Evolutionary conservation across 2,888 invertebrate genomes (phyloP), one percentile per base, ranked within the genome.

Genomic region (Cryptus armator): DNA sequence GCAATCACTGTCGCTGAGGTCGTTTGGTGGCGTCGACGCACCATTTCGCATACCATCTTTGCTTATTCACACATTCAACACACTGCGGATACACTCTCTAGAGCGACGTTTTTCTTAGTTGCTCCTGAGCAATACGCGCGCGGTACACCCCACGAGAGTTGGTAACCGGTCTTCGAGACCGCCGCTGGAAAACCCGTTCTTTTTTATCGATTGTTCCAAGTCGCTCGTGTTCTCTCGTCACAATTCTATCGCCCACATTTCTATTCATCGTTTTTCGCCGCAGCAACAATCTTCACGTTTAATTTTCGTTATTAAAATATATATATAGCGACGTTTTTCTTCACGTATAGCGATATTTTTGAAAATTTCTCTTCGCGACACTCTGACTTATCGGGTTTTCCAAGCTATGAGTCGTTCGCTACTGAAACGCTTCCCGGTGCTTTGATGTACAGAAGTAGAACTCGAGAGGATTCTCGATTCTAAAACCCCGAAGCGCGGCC

Each of bases 111-210:
- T 46, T 84, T 53, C 86, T 86, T 82, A 66, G 85, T 78, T 68
- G 70, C 68, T 74, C 81, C 53, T 24, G 19, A 86, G 29, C 48
- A 16, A 64, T 62, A 68, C 48, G 56, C 76, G 64, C 70, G 43
- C 37, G 48, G 19, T 5, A 87, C 85, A 87, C 81, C 84, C 87
- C 81, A 32, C 82, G 68, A 85, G 86, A 89, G 81, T 85, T 86
- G 81, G 19, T 87, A 90, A 90, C 90, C 90, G 88, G 89, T 90
- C 89, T 84, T 78, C 81, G 19, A 88, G 82, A 78, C 74, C 71
- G 79, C 77, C 81, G 83, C 75, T 68, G 68, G 71, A 67, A 83
- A 81, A 87, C 88, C 76, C 81, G 86, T 89, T 89, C 82, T 87
- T 88, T 87, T 88, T 87, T 87, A 87, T 86, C 82, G 72, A 68